Conservation (phyloP, 2,888 invertebrate genomes). For the Thecophora atra region DNA sequence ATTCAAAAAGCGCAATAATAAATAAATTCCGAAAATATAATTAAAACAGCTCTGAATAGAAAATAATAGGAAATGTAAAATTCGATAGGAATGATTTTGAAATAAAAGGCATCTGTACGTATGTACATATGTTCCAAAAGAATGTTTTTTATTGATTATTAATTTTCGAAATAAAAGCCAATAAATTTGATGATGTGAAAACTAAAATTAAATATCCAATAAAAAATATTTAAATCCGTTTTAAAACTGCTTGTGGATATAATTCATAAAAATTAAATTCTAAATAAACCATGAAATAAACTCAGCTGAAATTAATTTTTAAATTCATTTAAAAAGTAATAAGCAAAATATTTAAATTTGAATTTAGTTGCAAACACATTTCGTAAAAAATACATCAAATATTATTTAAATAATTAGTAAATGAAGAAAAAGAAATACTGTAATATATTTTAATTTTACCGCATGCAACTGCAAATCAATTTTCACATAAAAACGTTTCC, state of each 20-base stretch:
- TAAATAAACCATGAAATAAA: too few relatives aligned
- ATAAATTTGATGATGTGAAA: too few relatives aligned
- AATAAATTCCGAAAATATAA: slow-evolving; percentile 10
- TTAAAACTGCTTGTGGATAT: too few relatives aligned
- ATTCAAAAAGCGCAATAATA: slow-evolving; percentile 5
- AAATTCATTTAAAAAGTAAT: not conserved
- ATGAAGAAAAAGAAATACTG: not conserved
- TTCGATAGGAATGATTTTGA: too few relatives aligned
- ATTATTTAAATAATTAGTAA: not conserved
- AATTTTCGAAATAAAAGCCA: too few relatives aligned
- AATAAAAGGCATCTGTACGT: too few relatives aligned
- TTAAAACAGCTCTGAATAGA: too few relatives aligned
- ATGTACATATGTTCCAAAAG: too few relatives aligned
- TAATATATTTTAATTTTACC: slow-evolving; percentile 46
- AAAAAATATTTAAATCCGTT: not conserved
- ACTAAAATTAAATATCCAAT: not conserved
- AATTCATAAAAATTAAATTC: too few relatives aligned
- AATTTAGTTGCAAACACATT: not conserved
- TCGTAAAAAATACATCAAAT: not conserved
- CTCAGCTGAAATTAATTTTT: not conserved
- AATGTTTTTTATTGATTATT: too few relatives aligned
- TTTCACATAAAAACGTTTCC: slow-evolving; percentile 56
- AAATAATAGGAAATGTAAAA: too few relatives aligned
- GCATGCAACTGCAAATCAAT: slow-evolving; percentile 61
- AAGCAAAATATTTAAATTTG: not conserved